A percentile compares a stretch with the other conserved stretches of the same genome.
phyloP scores from a whole-genome alignment of 2,888 invertebrate species.

The Spialia ferax region DNA sequence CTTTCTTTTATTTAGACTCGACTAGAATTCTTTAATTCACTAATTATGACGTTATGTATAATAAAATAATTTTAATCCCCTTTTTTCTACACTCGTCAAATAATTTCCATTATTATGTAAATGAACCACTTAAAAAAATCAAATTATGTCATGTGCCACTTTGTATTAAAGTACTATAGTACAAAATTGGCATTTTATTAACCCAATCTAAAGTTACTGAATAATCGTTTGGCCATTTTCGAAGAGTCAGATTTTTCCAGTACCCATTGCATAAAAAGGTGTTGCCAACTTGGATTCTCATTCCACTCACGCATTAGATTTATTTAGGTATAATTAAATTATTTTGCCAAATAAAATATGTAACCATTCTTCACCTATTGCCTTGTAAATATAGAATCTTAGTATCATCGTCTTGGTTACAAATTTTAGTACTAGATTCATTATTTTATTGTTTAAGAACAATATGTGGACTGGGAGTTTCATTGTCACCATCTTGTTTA shows the following conservation, averaged over 20 bases:
- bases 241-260: slow-evolving; percentile 24
- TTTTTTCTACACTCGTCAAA: slow-evolving; percentile 21
- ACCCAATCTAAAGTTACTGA: neutral
- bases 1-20: slow-evolving; percentile 25
- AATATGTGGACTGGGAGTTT: slow-evolving; percentile 50
- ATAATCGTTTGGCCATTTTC: slow-evolving; percentile 44
- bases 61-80: neutral
- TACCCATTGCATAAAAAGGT: slow-evolving; percentile 15
- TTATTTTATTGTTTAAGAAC: slow-evolving; percentile 46
- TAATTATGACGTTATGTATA: slow-evolving; percentile 7
- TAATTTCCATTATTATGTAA: neutral
- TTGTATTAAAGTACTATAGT: neutral
- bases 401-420: slow-evolving; percentile 58
- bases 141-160: neutral
- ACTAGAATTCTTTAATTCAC: slow-evolving; percentile 25
- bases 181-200: slow-evolving; percentile 7
- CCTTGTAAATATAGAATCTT: slow-evolving; percentile 76
- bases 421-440: slow-evolving; percentile 60
- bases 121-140: neutral
- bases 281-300: slow-evolving; percentile 41
- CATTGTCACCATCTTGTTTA: slow-evolving; percentile 43
- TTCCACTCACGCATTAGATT: slow-evolving; percentile 56
- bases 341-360: slow-evolving; percentile 83
- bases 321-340: slow-evolving; percentile 71
- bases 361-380: slow-evolving; percentile 62